Percentiles rank a stretch among this genome's conserved stretches.
Conservation (phyloP, 2,113 vertebrate genomes). For the Calypte anna region DNA sequence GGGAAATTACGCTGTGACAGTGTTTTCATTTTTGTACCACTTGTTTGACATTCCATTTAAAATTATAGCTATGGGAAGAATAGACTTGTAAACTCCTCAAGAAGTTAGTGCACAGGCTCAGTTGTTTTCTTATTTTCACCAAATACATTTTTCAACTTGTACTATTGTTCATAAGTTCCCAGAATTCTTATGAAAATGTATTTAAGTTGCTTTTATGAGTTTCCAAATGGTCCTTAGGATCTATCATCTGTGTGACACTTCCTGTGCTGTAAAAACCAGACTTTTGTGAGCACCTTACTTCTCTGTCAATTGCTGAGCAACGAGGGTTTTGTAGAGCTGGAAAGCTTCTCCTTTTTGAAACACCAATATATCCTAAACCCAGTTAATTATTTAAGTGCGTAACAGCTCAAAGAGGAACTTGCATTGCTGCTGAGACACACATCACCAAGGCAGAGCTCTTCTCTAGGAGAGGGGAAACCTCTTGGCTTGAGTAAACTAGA, state of each 20-base stretch:
- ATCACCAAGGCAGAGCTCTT: not conserved
- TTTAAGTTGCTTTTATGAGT: not conserved
- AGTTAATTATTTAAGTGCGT: not conserved
- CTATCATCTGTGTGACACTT: not conserved
- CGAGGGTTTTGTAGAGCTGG: not conserved
- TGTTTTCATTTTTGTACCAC: slow-evolving; percentile 39
- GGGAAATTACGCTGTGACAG: not conserved
- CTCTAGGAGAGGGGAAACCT: not conserved
- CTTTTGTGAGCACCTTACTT: not conserved
- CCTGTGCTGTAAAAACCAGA: not conserved
- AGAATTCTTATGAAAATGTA: not conserved
- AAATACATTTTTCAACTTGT: not conserved
- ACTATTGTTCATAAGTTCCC: not conserved
- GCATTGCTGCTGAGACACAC: not conserved
- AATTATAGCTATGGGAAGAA: slow-evolving; percentile 9
- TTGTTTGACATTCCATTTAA: slow-evolving; percentile 46
- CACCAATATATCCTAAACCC: not conserved
- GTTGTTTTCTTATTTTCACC: not conserved
- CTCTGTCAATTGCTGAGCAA: not conserved
- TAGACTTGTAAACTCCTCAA: not conserved
- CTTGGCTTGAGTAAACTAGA: not conserved
- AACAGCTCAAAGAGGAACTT: not conserved
- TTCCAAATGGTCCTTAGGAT: not conserved
- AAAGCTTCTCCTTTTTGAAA: not conserved
- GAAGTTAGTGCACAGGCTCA: not conserved